These are phyloP conservation scores for Pipra filicauda DNA, from an alignment of 2,113 vertebrate genomes.

Conservation along the genomic window DNA sequence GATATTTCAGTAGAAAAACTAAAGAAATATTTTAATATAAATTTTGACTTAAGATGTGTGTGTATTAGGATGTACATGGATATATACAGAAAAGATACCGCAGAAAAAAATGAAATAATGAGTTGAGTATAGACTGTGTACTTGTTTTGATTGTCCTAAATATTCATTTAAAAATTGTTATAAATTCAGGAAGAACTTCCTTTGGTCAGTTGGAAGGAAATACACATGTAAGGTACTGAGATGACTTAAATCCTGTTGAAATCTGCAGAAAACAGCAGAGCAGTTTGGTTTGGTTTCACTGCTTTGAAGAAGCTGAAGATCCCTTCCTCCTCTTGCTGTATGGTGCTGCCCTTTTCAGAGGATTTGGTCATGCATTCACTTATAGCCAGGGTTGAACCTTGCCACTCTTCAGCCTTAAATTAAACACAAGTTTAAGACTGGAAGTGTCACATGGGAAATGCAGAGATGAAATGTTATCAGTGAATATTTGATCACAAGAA, in stretches of 20 bases:
- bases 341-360: not conserved
- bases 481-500: not conserved
- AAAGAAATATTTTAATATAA: not conserved
- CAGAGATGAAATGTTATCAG: not conserved
- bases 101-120: not conserved
- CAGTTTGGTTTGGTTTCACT: not conserved
- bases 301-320: not conserved
- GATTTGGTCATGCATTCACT: not conserved
- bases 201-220: not conserved
- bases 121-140: not conserved
- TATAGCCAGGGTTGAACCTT: not conserved
- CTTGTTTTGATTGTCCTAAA: not conserved
- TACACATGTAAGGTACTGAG: not conserved
- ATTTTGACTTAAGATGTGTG: not conserved
- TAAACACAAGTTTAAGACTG: not conserved
- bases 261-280: not conserved
- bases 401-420: not conserved
- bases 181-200: not conserved
- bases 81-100: not conserved
- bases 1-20: not conserved
- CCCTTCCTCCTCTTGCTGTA: not conserved
- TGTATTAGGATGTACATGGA: not conserved
- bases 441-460: not conserved
- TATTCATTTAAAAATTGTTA: not conserved
- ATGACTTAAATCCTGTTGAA: not conserved